Base-by-base conservation (phyloP, 2,888 invertebrate genomes). In the Conomelus anceps region DNA sequence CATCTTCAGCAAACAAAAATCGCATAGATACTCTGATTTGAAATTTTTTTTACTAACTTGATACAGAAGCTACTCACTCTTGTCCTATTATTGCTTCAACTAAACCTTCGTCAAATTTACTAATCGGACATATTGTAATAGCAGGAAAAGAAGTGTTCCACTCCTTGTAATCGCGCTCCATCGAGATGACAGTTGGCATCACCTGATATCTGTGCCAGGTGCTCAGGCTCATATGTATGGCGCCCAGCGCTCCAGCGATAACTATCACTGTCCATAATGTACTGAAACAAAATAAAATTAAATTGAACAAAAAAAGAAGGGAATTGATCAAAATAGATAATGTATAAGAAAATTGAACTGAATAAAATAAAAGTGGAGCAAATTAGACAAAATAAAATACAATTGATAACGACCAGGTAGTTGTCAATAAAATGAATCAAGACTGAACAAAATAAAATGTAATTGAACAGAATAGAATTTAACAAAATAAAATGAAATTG, bases 121-220 rank as follows among this genome's bases (percentile, higher is more conserved):
- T 84, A 6, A 41, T 86, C 0, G 92, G 92, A 89, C 92, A 92
- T 22, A 92, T 90, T 1, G 92, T 92, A 1, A 91, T 89, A 0
- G 92, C 91, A 1, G 92, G 92, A 88, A 92, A 92, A 0, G 92
- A 91, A 0, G 92, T 92, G 89, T 92, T 91, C 92, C 92, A 92
- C 7, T 92, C 91, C 87, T 91, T 91, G 90, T 92, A 92, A 84
- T 92, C 92, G 23, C 92, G 90, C 63, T 92, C 92, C 91, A 92
- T 91, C 3, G 92, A 92, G 88, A 92, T 92, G 23, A 92, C 92
- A 0, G 92, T 92, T 9, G 92, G 92, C 34, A 91, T 91, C 34
- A 91, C 90, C 89, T 92, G 92, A 90, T 91, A 92, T 1, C 92
- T 91, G 22, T 88, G 88, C 91, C 92, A 92, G 7, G 92, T 91